Base-by-base conservation (phyloP, 37 sponge, comb jelly and placozoan species). In the Amphimedon queenslandica region DNA sequence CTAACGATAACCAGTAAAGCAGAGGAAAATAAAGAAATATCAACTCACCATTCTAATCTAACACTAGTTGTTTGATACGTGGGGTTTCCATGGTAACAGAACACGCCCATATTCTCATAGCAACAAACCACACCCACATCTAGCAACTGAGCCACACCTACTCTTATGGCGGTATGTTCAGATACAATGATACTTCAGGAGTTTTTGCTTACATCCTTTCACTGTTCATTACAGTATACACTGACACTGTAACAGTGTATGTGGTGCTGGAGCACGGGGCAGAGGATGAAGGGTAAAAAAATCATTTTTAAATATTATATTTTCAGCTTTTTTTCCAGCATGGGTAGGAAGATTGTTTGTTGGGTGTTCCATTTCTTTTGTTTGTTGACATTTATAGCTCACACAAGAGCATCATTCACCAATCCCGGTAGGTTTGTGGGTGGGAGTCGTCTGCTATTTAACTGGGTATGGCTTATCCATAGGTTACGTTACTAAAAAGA, bases 361-460 rank as follows among this genome's bases (percentile, higher is more conserved):
- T 33, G 79, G 0, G 23, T 92, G 47, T 24, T 74, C 6, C 87
- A 92, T 55, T 69, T 83, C 30, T 58, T 92, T 11, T 32, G 42
- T 5, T 21, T 67, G 4, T 71, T 87, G 88, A 55, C 75, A 24
- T 1, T 76, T 36, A 29, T 87, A 0, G 75, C 73, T 6, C 93
- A 92, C 55, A 37, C 88, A 24, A 75, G 89, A 66, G 73, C 84
- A 4, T 63, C 76, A 65, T 57, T 88, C 34, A 74, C 85, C 6
- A 60, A 87, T 66, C 93, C 93, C 68, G 90, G 90, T 90, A 37
- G 18, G 74, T 39, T n/a, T n/a, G n/a, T n/a, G n/a, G n/a, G n/a
- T n/a, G n/a, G n/a, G n/a, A n/a, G n/a, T n/a, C n/a, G n/a, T n/a
- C n/a, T n/a, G n/a, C n/a, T n/a, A n/a, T n/a, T n/a, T n/a, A n/a